Conservation (phyloP, 2,797 vertebrate species). For the Xenopus petersii region DNA sequence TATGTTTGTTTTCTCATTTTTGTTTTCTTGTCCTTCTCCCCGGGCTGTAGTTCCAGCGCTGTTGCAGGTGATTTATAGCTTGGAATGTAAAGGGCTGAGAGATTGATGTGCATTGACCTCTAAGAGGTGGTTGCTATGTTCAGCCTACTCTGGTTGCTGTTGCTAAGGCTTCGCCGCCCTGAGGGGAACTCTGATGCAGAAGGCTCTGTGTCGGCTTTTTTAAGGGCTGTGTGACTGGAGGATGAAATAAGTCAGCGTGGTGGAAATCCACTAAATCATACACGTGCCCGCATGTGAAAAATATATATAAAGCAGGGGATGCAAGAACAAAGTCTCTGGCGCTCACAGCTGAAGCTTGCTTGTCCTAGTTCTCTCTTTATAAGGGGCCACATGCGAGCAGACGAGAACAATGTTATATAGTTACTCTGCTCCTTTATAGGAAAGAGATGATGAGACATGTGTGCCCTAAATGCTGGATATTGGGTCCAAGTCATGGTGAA, state of each 20-base stretch:
- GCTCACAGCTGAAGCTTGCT: no score
- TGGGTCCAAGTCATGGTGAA: no score
- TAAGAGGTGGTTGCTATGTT: slow-evolving; percentile 24
- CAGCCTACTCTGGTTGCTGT: slow-evolving; percentile 20
- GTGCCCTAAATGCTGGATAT: no score
- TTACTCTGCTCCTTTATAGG: no score
- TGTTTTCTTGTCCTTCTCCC: background rate
- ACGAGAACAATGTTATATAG: no score
- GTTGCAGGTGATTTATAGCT: slow-evolving; percentile 12
- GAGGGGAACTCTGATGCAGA: slow-evolving; percentile 7
- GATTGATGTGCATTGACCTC: slow-evolving; percentile 20
- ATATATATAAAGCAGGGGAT: no score
- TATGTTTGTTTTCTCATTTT: background rate
- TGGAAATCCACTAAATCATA: background rate
- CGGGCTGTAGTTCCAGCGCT: background rate
- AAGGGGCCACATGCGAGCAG: no score
- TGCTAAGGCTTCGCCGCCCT: slow-evolving; percentile 36
- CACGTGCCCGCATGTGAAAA: no score
- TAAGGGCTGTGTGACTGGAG: slow-evolving; percentile 5
- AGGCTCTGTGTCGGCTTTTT: background rate
- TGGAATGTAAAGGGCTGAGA: background rate
- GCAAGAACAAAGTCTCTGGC: no score
- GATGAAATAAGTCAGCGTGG: slow-evolving; percentile 1
- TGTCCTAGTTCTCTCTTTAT: no score
- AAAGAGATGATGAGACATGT: no score